Conservation (phyloP, 2,888 invertebrate genomes). For the Melipona beecheii region DNA sequence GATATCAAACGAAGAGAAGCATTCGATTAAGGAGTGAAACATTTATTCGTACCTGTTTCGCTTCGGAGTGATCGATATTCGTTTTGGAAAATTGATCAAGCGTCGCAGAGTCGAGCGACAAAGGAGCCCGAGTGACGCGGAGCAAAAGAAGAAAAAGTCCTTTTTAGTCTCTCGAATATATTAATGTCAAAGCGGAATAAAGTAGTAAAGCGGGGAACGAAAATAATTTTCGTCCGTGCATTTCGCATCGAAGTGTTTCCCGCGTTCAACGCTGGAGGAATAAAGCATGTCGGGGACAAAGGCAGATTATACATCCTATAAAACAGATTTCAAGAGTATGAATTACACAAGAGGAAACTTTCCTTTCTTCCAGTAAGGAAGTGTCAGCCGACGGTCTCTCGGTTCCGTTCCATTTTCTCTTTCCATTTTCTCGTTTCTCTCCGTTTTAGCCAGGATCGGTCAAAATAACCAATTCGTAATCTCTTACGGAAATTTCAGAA, state of each 20-base stretch:
- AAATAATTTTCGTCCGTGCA: background rate
- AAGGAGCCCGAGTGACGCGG: background rate
- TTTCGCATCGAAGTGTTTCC: background rate
- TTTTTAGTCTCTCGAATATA: background rate
- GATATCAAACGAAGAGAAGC: background rate
- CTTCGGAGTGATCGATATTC: background rate
- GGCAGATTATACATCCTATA: constrained; percentile 4
- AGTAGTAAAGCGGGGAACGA: background rate
- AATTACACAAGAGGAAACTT: background rate
- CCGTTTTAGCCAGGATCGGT: too few species aligned
- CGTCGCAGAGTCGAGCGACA: background rate
- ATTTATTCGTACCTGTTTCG: background rate
- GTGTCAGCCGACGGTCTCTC: background rate
- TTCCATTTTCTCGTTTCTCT: too few species aligned
- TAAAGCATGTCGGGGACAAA: background rate
- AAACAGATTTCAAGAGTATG: background rate
- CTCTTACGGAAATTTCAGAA: too few species aligned
- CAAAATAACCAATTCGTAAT: too few species aligned
- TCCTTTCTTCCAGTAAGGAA: background rate
- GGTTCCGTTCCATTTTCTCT: too few species aligned
- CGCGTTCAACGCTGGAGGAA: too few species aligned
- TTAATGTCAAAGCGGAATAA: background rate
- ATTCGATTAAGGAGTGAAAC: background rate
- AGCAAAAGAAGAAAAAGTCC: too few species aligned
- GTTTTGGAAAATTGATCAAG: background rate